These are phyloP conservation scores for Coryphaenoides rupestris DNA, from an alignment of 2,113 vertebrate species.

Conservation along the genomic window DNA sequence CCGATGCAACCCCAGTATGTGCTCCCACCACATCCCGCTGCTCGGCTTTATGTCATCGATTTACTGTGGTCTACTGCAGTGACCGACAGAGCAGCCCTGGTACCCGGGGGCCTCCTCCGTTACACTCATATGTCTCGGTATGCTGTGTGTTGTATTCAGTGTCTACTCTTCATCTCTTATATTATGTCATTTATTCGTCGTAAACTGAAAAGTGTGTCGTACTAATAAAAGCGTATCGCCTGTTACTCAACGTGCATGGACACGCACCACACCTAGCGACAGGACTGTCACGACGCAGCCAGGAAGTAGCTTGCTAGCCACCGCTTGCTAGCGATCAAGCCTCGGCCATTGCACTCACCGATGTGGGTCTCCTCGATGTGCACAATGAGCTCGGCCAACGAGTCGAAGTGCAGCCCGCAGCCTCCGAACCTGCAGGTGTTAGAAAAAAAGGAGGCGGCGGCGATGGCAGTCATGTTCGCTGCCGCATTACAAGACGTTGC, in stretches of 20 bases:
- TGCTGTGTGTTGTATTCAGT: background rate
- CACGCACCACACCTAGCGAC: conserved; percentile 81
- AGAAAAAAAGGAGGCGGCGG: conserved; percentile 96
- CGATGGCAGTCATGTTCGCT: conserved; percentile 91
- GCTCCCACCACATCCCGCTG: no score
- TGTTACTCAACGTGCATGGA: conserved; percentile 11
- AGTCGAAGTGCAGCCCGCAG: conserved; percentile 91
- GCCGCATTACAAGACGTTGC: conserved; percentile 76
- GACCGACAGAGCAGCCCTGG: no score
- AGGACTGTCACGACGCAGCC: conserved; percentile 79
- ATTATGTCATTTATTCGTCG: background rate
- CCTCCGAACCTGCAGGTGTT: conserved; percentile 90
- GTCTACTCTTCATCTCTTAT: no score
- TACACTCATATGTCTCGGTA: background rate
- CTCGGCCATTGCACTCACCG: conserved; percentile 75
- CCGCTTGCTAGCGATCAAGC: conserved; percentile 39
- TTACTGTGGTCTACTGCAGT: no score
- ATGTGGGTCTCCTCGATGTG: conserved; percentile 96
- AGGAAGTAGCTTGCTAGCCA: conserved; percentile 59
- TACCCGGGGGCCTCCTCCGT: background rate
- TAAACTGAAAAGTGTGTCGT: background rate
- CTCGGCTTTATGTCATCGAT: no score
- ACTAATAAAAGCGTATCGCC: background rate
- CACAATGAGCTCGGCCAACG: conserved; percentile 89
- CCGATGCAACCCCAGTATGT: no score